phyloP scores from a whole-genome alignment of 2,797 vertebrate species.

The Coregonus sp. region DNA sequence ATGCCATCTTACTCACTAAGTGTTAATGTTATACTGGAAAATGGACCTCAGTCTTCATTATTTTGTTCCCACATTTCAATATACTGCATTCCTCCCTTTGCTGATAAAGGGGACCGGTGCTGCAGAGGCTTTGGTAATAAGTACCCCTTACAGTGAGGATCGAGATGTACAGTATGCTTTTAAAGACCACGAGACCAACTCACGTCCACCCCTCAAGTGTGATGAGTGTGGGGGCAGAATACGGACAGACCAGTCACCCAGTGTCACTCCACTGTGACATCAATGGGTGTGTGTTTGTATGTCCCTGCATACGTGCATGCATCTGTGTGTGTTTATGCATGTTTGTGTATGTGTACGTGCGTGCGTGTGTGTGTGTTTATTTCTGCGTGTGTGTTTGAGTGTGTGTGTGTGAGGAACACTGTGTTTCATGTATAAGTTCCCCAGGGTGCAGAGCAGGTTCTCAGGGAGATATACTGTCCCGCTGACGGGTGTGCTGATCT shows the following conservation, averaged over 20 bases:
- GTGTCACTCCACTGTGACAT: too few relatives aligned
- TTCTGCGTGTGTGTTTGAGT: slow-evolving; percentile 17
- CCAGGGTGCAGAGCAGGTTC: slow-evolving; percentile 42
- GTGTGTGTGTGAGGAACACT: slow-evolving; percentile 28
- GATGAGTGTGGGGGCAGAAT: not conserved
- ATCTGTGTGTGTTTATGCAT: not conserved
- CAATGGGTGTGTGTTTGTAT: not conserved
- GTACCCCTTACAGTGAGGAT: not conserved
- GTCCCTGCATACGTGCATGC: slow-evolving; percentile 4
- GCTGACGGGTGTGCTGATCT: slow-evolving; percentile 68
- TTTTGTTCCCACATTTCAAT: not conserved
- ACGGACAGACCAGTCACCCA: not conserved
- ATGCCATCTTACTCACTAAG: not conserved
- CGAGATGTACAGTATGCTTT: too few relatives aligned
- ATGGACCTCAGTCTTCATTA: not conserved
- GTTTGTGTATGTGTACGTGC: slow-evolving; percentile 3
- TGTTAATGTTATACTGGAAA: too few relatives aligned
- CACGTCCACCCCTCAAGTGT: not conserved
- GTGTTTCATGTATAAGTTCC: slow-evolving; percentile 39
- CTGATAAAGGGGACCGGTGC: not conserved
- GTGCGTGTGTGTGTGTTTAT: slow-evolving; percentile 15
- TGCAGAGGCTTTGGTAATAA: not conserved
- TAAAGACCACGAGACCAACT: too few relatives aligned
- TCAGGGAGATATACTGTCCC: slow-evolving; percentile 62
- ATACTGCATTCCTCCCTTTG: not conserved